A percentile compares a stretch with the other conserved stretches of the same genome.
Conservation (phyloP, 2,113 vertebrate genomes). For the Acanthisitta chloris region DNA sequence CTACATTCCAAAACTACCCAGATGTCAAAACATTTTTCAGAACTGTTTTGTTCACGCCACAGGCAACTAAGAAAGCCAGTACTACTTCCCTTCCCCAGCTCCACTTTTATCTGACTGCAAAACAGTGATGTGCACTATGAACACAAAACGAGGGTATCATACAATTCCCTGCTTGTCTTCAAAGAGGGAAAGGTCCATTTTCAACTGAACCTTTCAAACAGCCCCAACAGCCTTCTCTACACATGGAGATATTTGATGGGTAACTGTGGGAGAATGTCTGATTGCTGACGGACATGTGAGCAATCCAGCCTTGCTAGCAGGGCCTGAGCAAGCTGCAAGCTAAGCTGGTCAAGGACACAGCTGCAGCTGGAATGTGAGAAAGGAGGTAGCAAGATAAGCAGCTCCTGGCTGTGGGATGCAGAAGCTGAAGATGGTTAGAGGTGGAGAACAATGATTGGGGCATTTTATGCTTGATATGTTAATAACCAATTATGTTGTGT, state of each 20-base stretch:
- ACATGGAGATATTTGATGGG: neutral
- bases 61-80: neutral
- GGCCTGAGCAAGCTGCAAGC: too few species aligned
- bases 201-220: neutral
- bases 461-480: too few species aligned
- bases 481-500: too few species aligned
- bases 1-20: neutral
- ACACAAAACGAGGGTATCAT: fast-evolving
- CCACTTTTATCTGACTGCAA: neutral
- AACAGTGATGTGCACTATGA: neutral
- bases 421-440: too few species aligned
- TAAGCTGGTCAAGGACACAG: too few species aligned
- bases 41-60: neutral
- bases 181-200: neutral
- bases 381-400: too few species aligned
- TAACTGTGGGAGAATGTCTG: too few species aligned
- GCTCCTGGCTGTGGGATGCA: too few species aligned
- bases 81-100: neutral
- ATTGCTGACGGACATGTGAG: too few species aligned
- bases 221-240: neutral
- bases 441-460: too few species aligned
- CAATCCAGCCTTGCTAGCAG: too few species aligned
- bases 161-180: neutral
- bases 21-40: neutral
- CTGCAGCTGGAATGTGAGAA: too few species aligned